Base-by-base conservation (phyloP, 2,888 invertebrate species). In the Myopa testacea region DNA sequence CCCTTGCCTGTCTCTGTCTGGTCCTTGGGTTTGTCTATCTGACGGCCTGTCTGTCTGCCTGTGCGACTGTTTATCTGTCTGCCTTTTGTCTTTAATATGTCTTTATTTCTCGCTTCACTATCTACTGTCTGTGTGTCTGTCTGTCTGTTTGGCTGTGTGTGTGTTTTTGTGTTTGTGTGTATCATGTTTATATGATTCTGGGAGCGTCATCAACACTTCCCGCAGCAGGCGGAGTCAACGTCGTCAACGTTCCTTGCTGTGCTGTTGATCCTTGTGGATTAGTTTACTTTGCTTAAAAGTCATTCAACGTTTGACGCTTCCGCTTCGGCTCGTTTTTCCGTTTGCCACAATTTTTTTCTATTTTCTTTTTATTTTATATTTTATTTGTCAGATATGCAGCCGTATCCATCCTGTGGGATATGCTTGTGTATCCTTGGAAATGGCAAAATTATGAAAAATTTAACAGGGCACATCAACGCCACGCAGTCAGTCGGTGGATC, bases 381-480 rank as follows among this genome's bases (percentile, higher is more conserved):
- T 55, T 10, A n/a, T 26, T 7, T 12, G 8, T 14, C 37, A 26
- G 45, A 19, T 70, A 14, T 55, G 55, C 19, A 10, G 45, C 7
- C 10, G 34, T 50, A 40, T 67, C n/a, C n/a, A 8, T 67, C 14
- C 40, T 67, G n/a, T 8, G 40, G 58, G 7, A 58, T 8, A 14
- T 50, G 4, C n/a, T 19, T n/a, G 58, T 16, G 45, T 77, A 75
- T 82, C 76, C 82, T 75, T 80, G 79, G 79, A 80, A 82, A 81
- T 84, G 82, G 81, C 82, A 81, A 81, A 81, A 82, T 83, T 83
- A 85, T 85, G 82, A 84, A 84, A 86, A 84, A 84, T 85, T 83
- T 82, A 84, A 81, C 83, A 80, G 82, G 84, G 82, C 78, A 81
- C 82, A 82, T 85, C 83, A 85, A 77, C 79, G 14, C 55, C 55